Base-by-base conservation (phyloP, 2,113 vertebrate species). In the Dromaius novaehollandiae region DNA sequence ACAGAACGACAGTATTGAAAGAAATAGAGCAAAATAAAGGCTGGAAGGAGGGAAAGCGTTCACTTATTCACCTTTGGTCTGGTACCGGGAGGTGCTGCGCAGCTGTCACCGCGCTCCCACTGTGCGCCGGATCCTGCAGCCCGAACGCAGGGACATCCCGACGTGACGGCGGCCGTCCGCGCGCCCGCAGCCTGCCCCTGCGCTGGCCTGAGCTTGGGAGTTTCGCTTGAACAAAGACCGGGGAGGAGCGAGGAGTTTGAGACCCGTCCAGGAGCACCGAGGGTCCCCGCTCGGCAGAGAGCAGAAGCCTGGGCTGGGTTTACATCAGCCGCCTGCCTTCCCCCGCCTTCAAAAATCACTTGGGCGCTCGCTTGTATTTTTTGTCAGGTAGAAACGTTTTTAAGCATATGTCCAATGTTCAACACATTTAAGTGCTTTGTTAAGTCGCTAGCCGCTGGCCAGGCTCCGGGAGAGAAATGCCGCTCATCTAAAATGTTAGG, bases 11-110 rank as follows among this genome's bases (percentile, higher is more conserved):
- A 32, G 53, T 17, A 0, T 1, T 2, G 58, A 7, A 38, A 60
- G 38, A 22, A 38, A 24, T 9, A 2, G 40, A 21, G 38, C 53
- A 8, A n/a, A 22, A 1, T 0, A 1, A 77, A 51, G 21, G 0
- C 3, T 1, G 42, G 64, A 42, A 40, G 2, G 3, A 2, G 28
- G 51, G 42, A 16, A 15, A 53, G 55, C 36, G 32, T 22, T 22
- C 7, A 42, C 38, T 7, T 16, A 25, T 20, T 70, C 68, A 18
- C 19, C 20, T 28, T 26, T 32, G 38, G 36, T 9, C 26, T 56
- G 71, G 42, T 28, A 8, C 51, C 32, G 51, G 21, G 38, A 28
- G 26, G 36, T 56, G 50, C 51, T 22, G 36, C 40, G 20, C 50
- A 50, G 34, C 21, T 50, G 44, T 32, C 34, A 30, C 34, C 34